These are phyloP conservation scores for Drosophila limbata DNA, from an alignment of 2,888 invertebrate genomes.

Conservation along the genomic window DNA sequence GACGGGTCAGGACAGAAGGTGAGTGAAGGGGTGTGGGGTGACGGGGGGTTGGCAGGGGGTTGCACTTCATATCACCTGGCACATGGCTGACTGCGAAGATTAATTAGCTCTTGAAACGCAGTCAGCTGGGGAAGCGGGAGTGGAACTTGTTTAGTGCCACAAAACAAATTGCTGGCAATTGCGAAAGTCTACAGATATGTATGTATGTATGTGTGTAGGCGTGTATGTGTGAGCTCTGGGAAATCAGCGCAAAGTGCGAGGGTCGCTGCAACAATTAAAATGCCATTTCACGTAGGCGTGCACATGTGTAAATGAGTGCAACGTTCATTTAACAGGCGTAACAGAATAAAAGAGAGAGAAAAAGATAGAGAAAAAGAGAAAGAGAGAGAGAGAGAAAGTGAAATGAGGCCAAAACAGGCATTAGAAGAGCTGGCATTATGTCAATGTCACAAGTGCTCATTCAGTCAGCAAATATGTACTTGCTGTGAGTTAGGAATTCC, in stretches of 20 bases:
- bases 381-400: constrained; percentile 14
- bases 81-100: constrained; percentile 64
- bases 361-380: background rate
- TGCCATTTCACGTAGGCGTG: constrained; percentile 49
- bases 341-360: background rate
- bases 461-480: constrained; percentile 12
- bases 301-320: constrained; percentile 27
- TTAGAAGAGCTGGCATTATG: constrained; percentile 51
- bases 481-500: background rate
- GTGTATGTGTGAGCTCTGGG: constrained; percentile 50
- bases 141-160: constrained; percentile 58
- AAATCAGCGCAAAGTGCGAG: constrained; percentile 73
- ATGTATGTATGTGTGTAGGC: constrained; percentile 7
- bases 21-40: background rate
- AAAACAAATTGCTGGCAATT: constrained; percentile 76
- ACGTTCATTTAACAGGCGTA: constrained; percentile 5
- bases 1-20: background rate
- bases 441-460: constrained; percentile 62
- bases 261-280: constrained; percentile 62
- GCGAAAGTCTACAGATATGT: constrained; percentile 32
- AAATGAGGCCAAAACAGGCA: constrained; percentile 32
- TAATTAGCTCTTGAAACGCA: constrained; percentile 79
- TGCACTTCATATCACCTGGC: constrained; percentile 68
- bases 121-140: constrained; percentile 2
- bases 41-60: constrained; percentile 27